Base-by-base conservation (phyloP, 2,888 invertebrate species). In the Rotaria magnacalcarata region DNA sequence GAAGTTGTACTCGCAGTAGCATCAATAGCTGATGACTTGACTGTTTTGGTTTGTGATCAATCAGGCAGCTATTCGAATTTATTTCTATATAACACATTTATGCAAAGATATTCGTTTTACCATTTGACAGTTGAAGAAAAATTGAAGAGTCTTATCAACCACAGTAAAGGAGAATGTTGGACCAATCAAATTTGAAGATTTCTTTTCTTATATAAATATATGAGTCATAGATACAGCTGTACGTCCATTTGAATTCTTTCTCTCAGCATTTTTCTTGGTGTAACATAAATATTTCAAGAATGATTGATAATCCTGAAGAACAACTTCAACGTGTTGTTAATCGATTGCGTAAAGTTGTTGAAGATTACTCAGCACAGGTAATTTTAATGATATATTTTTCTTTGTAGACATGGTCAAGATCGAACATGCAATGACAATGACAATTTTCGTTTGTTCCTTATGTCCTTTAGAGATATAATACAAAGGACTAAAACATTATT, bases 271-370 rank as follows among this genome's bases (percentile, higher is more conserved):
- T 34, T 34, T 34, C n/a, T 34, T 34, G 34, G 34, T 34, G 2
- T 34, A 34, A 34, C 2, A 34, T 34, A 34, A 34, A 34, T 34
- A 34, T 34, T 67, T 67, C 19, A 67, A 80, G 14, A 47, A 80
- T 80, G 80, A 80, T 80, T 47, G 80, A 80, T 80, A 80, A 43
- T 47, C 80, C 47, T 11, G 80, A 80, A 80, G 80, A 80, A n/a
- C 47, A 47, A 47, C 47, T 80, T n/a, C 43, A 47, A 47, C 80
- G 80, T 80, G 80, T 80, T 43, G n/a, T 47, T 2, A 80, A 47
- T 80, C 43, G 47, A 47, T n/a, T 80, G 47, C 80, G 80, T 14
- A 80, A 47, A 80, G 80, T 43, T 80, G 80, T 80, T 11, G 80
- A 80, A 80, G 80, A 80, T 80, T 80, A 80, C 34, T 80, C 47